phyloP scores from a whole-genome alignment of 2,888 invertebrate genomes.

The Hypercompe scribonia region DNA sequence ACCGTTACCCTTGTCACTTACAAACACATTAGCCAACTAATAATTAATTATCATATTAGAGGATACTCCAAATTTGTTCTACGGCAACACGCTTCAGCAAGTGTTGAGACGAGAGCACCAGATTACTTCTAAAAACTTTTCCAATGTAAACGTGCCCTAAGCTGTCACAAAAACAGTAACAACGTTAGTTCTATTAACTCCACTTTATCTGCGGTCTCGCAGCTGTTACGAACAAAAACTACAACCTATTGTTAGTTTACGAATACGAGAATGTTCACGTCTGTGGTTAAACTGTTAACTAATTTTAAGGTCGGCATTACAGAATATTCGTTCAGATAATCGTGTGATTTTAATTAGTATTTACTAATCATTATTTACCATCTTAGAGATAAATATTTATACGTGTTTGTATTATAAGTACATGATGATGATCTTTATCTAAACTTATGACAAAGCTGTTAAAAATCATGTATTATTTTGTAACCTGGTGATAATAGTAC shows the following conservation, averaged over 20 bases:
- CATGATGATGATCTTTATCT: neutral
- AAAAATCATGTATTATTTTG: neutral
- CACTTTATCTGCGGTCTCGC: constrained; percentile 4
- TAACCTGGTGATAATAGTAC: neutral
- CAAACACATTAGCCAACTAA: too few relatives aligned
- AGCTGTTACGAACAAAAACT: constrained; percentile 12
- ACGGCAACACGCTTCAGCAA: neutral
- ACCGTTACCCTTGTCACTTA: too few relatives aligned
- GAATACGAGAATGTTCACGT: neutral
- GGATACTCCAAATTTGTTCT: neutral
- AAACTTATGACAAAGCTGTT: neutral
- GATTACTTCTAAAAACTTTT: neutral
- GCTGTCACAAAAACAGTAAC: neutral
- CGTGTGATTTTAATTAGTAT: neutral
- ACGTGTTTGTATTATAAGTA: neutral
- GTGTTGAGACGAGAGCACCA: too few relatives aligned
- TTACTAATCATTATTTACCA: neutral
- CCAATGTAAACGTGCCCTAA: neutral
- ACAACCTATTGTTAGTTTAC: neutral
- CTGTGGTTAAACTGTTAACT: neutral
- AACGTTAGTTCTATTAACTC: constrained; percentile 7
- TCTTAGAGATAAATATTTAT: neutral
- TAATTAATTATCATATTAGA: neutral
- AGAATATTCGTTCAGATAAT: neutral
- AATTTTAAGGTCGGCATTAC: neutral